A percentile compares a stretch with the other conserved stretches of the same genome.
Conservation (phyloP, 2,797 vertebrate species). For the Agapornis canus region DNA sequence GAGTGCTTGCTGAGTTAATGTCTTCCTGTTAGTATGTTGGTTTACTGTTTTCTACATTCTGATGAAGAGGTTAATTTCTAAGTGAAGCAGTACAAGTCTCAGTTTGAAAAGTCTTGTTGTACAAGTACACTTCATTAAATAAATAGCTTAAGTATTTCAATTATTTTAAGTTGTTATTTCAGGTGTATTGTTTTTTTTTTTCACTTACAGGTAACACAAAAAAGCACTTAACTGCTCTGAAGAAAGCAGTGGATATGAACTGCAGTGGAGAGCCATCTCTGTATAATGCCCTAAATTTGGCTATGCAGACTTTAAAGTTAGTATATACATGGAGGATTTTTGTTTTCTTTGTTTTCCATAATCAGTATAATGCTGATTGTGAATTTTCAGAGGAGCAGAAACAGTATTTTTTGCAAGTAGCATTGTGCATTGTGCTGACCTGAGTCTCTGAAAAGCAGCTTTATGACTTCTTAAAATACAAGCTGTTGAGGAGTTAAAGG, state of each 20-base stretch:
- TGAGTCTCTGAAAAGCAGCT: not conserved
- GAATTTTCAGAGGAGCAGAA: not conserved
- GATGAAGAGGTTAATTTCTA: not conserved
- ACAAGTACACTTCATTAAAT: not conserved
- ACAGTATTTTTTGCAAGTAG: not conserved
- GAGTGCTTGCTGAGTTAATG: not conserved
- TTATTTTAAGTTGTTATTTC: not conserved
- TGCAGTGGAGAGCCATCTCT: conserved; percentile 94
- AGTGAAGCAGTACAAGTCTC: not conserved
- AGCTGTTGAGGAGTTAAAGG: not conserved
- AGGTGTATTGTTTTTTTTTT: conserved; percentile 3
- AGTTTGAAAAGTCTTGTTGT: not conserved
- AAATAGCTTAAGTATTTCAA: not conserved
- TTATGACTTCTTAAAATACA: not conserved
- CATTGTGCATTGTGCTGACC: not conserved
- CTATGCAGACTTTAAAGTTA: conserved; percentile 92
- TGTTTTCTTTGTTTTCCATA: not conserved
- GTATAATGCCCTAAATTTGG: conserved; percentile 92
- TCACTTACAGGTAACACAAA: conserved; percentile 87
- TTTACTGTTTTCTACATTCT: not conserved
- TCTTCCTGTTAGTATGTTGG: not conserved
- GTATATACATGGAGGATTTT: conserved; percentile 30
- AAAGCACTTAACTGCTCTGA: conserved; percentile 87
- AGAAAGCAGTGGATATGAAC: conserved; percentile 87
- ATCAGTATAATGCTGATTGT: not conserved